Evolutionary conservation across 2,888 invertebrate genomes (phyloP), one percentile per base, ranked within the genome.

Genomic region (Hyalella azteca): DNA sequence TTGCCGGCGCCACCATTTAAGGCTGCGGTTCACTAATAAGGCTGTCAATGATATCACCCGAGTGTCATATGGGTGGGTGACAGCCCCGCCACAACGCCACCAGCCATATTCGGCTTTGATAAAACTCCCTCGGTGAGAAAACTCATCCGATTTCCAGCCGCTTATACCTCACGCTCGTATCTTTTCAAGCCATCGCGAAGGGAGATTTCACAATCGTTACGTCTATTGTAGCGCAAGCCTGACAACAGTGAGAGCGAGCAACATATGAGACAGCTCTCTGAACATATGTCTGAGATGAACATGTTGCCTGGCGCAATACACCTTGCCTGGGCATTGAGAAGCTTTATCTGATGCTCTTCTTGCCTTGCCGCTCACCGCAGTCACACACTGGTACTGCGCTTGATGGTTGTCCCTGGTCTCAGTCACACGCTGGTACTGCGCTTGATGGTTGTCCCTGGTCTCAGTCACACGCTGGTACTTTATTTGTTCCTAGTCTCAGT

Each of bases 231-330:
- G 66, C 66, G 66, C 2, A 66, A 29, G 66, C 13, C 66, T 66
- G 66, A 66, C 66, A 66, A 66, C 66, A 66, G 36, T 66, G 66
- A 29, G 66, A 19, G 36, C 36, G 66, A 66, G 66, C 66, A 66
- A 66, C 66, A 66, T 66, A 66, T 66, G 66, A 36, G 66, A 66
- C 66, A 66, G 66, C 66, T 66, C 66, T 66, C 66, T 36, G 66
- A 66, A 66, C 66, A 66, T 66, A 66, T 66, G 66, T 66, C 66
- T 66, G 66, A 66, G 66, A 66, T 66, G 66, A 66, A 66, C 66
- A 66, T 66, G 66, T 66, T 66, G 66, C 66, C 66, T 32, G 66
- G 66, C 66, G 66, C 66, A 66, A 66, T 66, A 66, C 66, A 66
- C 66, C 66, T 66, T 29, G 66, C 22, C 66, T 32, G 66, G 36